Base-by-base conservation (phyloP, 2,888 invertebrate genomes). In the Acrobasis repandana region DNA sequence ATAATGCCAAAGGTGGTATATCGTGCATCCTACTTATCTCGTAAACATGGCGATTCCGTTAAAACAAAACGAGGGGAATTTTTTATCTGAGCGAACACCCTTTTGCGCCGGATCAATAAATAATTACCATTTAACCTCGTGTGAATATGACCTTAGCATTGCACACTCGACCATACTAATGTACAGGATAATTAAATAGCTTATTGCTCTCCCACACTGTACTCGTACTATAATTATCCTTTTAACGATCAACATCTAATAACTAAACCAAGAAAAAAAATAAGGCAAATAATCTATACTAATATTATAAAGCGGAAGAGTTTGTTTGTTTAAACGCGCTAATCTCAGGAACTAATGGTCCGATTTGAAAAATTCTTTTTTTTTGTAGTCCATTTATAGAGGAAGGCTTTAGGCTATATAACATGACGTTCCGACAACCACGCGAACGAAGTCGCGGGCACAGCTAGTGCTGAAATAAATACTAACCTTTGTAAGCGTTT, bases 41-140 rank as follows among this genome's bases (percentile, higher is more conserved):
- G 16, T 46, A 52, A 52, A 76, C 69, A 72, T 72, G 71, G 67
- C 69, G 65, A 74, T 73, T 72, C 77, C 70, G 77, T 82, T 82
- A 67, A 78, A 82, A 83, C 79, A 80, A 80, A 71, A 67, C 67
- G 65, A 76, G 80, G 85, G 84, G 79, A 74, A 74, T 78, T 77
- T 83, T 75, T 76, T 76, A 76, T 65, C 69, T 64, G 69, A 68
- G 64, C 63, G 65, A 65, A 64, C 63, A 62, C 75, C 78, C 79
- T 81, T 85, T 83, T 78, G 79, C 82, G 75, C 78, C 83, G 84
- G 80, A 87, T 85, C 85, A 83, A 88, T 88, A 85, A 87, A 84
- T 85, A 83, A 82, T 82, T 78, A 77, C 66, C 66, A 73, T 73
- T 71, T 72, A 76, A 81, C 73, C 76, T 75, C 85, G 86, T 88